A percentile compares a stretch with the other conserved stretches of the same genome.
Evolutionary conservation across 2,888 invertebrate species (phyloP).

Genomic region (Suillia variegata): DNA sequence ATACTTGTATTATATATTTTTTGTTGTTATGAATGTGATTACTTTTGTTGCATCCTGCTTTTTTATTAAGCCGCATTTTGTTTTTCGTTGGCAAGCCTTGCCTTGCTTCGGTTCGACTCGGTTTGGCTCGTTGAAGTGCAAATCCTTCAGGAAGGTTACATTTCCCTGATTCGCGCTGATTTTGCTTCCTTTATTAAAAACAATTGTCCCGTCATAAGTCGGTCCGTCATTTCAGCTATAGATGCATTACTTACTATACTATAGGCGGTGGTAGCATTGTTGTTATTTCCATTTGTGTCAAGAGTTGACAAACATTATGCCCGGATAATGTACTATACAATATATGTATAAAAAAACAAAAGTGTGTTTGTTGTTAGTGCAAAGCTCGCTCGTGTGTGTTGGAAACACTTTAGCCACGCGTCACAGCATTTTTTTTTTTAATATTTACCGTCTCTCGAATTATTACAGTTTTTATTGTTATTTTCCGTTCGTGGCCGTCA

Average conservation of each 20-base stretch:
- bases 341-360: background rate
- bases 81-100: background rate
- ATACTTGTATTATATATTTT: background rate
- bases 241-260: conserved; percentile 16
- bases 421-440: conserved; percentile 4
- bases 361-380: background rate
- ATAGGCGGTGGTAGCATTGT: too few species aligned
- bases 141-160: conserved; percentile 36
- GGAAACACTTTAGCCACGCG: conserved; percentile 30
- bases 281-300: conserved; percentile 26
- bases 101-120: background rate
- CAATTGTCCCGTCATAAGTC: background rate
- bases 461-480: conserved; percentile 16
- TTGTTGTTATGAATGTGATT: background rate
- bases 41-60: background rate
- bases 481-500: conserved; percentile 47
- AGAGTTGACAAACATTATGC: conserved; percentile 30
- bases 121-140: conserved; percentile 15
- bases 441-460: too few species aligned
- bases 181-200: conserved; percentile 25
- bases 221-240: background rate
- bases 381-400: background rate
- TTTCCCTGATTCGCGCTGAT: conserved; percentile 34
- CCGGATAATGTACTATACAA: conserved; percentile 27
- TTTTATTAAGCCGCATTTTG: background rate